phyloP scores from a whole-genome alignment of 2,888 invertebrate species.

The Hyalella azteca region DNA sequence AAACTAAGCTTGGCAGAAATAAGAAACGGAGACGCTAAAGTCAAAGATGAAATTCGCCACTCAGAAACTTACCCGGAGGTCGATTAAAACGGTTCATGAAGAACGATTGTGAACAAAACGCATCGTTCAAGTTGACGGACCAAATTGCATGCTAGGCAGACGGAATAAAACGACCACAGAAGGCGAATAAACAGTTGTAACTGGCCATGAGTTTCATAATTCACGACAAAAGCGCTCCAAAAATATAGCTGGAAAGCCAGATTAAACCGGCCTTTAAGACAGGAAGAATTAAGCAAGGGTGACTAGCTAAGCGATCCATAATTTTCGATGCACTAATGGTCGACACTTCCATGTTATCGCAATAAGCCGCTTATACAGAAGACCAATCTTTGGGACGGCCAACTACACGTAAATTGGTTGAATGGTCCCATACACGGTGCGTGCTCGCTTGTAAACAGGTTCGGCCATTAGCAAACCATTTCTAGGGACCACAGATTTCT shows the following conservation, averaged over 20 bases:
- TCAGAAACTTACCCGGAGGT: too few species aligned
- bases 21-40: too few species aligned
- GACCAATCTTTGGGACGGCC: background rate
- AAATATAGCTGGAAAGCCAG: background rate
- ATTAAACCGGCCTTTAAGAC: background rate
- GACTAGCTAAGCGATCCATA: background rate
- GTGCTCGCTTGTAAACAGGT: background rate
- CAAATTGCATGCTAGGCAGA: too few species aligned
- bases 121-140: too few species aligned
- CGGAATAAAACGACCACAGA: too few species aligned
- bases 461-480: background rate
- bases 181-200: too few species aligned
- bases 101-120: too few species aligned
- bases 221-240: background rate
- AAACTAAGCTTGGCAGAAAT: too few species aligned
- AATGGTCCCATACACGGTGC: background rate
- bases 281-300: background rate
- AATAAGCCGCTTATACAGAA: conserved; percentile 3
- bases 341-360: conserved; percentile 1
- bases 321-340: conserved; percentile 3
- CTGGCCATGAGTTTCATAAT: background rate
- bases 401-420: background rate
- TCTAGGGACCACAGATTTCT: conserved; percentile 7
- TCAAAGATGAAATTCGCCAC: too few species aligned
- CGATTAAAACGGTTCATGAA: too few species aligned